Evolutionary conservation across 2,888 invertebrate species (phyloP).

Genomic region (Electrophaes corylata): DNA sequence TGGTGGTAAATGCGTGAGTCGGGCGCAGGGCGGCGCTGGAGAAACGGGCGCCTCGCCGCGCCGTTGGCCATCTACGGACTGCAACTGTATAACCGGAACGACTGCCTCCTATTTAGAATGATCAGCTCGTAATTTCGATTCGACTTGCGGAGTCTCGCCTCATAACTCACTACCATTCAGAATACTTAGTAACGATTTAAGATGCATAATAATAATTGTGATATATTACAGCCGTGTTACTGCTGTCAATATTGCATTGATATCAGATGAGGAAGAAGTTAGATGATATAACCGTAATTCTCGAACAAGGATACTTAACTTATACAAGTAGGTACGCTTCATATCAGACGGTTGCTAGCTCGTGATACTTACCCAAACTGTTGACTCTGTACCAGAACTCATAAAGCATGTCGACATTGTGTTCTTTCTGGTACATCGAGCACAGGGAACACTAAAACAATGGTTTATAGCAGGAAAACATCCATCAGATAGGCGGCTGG

Average conservation of each 20-base stretch:
- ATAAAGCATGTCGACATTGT: conserved; percentile 53
- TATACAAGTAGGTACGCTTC: not conserved
- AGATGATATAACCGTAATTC: not conserved
- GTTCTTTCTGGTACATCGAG: conserved; percentile 57
- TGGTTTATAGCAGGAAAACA: conserved; percentile 59
- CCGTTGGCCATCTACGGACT: conserved; percentile 73
- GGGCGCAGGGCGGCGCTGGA: conserved; percentile 45
- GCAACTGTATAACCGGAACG: conserved; percentile 80
- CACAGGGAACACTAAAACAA: conserved; percentile 52
- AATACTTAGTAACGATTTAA: conserved; percentile 20
- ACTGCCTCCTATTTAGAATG: conserved; percentile 71
- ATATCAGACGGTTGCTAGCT: not conserved
- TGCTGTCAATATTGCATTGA: not conserved
- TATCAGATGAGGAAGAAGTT: not conserved
- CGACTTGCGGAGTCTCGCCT: conserved; percentile 52
- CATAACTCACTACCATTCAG: conserved; percentile 31
- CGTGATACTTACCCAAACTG: conserved; percentile 25
- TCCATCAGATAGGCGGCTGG: conserved; percentile 52
- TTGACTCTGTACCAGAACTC: conserved; percentile 36
- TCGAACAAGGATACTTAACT: not conserved
- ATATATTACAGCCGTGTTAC: not conserved
- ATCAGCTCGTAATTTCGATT: conserved; percentile 66
- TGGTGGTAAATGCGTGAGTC: conserved; percentile 20
- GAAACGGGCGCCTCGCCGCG: conserved; percentile 70
- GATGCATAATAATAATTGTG: conserved; percentile 13